These are phyloP conservation scores for Diabrotica undecimpunctata DNA, from an alignment of 1,140 invertebrate genomes.

Conservation along the genomic window DNA sequence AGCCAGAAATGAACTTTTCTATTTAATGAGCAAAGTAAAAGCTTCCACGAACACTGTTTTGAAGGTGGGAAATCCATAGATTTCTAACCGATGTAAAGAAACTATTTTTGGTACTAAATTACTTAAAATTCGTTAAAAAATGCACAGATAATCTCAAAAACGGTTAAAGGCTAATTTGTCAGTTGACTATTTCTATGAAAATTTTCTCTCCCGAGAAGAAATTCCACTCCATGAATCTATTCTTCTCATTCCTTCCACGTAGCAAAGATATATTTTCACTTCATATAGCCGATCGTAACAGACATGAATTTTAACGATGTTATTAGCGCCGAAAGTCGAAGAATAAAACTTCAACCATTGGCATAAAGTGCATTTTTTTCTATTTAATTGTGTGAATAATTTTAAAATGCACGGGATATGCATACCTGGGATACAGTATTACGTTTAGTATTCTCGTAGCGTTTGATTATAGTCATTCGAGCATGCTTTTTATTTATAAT, in stretches of 20 bases:
- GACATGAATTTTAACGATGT: slow-evolving; percentile 43
- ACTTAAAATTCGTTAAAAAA: too few relatives aligned
- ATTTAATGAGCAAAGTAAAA: too few relatives aligned
- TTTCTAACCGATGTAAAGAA: too few relatives aligned
- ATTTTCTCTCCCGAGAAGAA: not conserved
- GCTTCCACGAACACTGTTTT: too few relatives aligned
- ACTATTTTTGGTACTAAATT: too few relatives aligned
- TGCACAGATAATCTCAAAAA: too few relatives aligned
- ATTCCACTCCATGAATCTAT: not conserved
- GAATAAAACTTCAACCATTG: not conserved
- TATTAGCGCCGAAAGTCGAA: slow-evolving; percentile 31
- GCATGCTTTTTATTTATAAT: too few relatives aligned
- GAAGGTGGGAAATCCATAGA: too few relatives aligned
- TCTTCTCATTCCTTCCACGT: slow-evolving; percentile 39
- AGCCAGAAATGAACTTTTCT: too few relatives aligned
- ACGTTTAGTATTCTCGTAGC: not conserved
- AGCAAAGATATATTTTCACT: slow-evolving; percentile 43
- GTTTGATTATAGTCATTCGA: not conserved
- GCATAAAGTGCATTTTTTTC: not conserved
- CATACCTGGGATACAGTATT: not conserved
- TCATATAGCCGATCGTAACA: slow-evolving; percentile 42
- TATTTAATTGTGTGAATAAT: not conserved
- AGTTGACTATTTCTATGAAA: not conserved
- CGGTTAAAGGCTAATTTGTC: too few relatives aligned
- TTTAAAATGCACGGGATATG: not conserved